A percentile compares a stretch with the other conserved stretches of the same genome.
Evolutionary conservation across 2,113 vertebrate genomes (phyloP).

Genomic region (Cichladusa arquata): DNA sequence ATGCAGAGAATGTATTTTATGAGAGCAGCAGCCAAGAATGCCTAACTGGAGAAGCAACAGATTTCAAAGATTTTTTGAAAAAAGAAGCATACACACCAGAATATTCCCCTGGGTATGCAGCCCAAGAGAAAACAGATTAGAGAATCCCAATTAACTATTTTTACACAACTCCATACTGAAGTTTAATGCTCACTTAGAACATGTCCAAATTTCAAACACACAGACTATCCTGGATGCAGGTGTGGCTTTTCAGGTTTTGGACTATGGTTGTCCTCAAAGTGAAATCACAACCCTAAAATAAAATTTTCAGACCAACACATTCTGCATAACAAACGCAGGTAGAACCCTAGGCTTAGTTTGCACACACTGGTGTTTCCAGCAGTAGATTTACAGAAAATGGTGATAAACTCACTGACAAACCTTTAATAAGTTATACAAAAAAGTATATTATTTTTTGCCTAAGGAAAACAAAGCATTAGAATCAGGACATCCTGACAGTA

Average conservation of each 20-base stretch:
- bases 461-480: background rate
- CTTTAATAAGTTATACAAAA: background rate
- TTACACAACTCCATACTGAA: conserved; percentile 31
- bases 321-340: background rate
- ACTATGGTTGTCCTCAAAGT: background rate
- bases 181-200: conserved; percentile 36
- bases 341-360: background rate
- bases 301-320: background rate
- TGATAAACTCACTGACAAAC: background rate
- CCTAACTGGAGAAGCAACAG: conserved; percentile 57
- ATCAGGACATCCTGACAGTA: background rate
- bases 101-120: conserved; percentile 90
- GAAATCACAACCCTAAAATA: background rate
- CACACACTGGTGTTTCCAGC: background rate
- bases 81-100: conserved; percentile 90
- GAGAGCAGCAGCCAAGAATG: conserved; percentile 68
- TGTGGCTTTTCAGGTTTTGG: background rate
- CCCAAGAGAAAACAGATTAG: conserved; percentile 86
- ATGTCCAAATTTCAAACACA: conserved; percentile 25
- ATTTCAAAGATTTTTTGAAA: conserved; percentile 38
- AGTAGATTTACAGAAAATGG: background rate
- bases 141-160: conserved; percentile 80
- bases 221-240: background rate
- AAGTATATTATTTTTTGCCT: background rate
- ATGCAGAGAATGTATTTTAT: conserved; percentile 65